These are phyloP conservation scores for Carduelis carduelis DNA, from an alignment of 2,797 vertebrate genomes.

Conservation along the genomic window DNA sequence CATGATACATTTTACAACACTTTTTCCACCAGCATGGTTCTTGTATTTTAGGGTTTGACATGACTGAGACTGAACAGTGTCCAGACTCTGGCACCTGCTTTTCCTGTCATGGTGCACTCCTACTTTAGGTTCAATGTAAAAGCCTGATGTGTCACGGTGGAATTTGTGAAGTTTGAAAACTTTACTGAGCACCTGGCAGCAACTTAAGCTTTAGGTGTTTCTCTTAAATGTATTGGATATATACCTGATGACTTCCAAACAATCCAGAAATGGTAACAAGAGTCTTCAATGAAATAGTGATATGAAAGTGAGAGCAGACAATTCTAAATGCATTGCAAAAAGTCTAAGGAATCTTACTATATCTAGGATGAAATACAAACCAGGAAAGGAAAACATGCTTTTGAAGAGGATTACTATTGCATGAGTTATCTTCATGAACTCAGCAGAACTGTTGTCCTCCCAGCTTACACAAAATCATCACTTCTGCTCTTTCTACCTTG, in stretches of 20 bases:
- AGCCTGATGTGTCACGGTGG: not conserved
- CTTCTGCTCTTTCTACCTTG: not conserved
- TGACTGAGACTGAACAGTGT: not conserved
- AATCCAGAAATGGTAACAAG: not conserved
- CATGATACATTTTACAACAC: not conserved
- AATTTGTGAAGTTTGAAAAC: not conserved
- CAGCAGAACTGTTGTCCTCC: not conserved
- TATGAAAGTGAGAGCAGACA: not conserved
- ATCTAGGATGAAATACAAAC: not conserved
- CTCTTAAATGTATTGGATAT: not conserved
- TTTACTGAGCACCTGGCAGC: not conserved
- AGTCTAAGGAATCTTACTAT: not conserved
- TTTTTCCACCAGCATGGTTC: not conserved
- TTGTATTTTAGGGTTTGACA: not conserved
- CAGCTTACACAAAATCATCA: not conserved
- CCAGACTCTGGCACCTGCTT: not conserved
- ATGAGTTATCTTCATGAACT: not conserved
- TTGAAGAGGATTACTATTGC: not conserved
- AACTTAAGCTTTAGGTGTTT: not conserved
- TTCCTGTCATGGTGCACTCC: not conserved
- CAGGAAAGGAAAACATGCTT: not conserved
- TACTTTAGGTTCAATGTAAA: not conserved
- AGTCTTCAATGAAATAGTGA: not conserved
- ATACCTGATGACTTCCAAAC: conserved; percentile 21
- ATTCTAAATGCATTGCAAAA: not conserved